Conservation (phyloP, 1,140 invertebrate genomes). For the Dryas iulia region DNA sequence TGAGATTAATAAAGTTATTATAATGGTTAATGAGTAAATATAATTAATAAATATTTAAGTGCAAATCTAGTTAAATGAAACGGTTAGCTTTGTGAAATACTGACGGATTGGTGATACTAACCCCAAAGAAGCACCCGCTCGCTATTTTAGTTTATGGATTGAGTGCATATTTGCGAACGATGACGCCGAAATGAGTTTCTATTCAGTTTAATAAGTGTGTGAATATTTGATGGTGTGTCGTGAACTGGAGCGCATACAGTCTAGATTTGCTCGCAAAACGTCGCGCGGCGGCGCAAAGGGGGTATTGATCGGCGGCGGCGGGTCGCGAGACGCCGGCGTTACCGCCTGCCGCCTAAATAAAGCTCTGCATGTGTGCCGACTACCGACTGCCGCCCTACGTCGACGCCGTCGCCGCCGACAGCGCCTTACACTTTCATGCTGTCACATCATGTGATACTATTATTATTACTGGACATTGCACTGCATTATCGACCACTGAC, state of each 20-base stretch:
- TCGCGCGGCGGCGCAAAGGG: slow-evolving; percentile 73
- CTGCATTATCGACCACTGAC: not conserved
- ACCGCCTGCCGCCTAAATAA: slow-evolving; percentile 75
- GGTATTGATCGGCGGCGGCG: slow-evolving; percentile 75
- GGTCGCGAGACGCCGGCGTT: slow-evolving; percentile 73
- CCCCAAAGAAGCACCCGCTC: not conserved
- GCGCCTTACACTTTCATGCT: slow-evolving; percentile 41
- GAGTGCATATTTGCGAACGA: slow-evolving; percentile 22
- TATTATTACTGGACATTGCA: slow-evolving; percentile 7
- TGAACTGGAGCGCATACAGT: slow-evolving; percentile 67
- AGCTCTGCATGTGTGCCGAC: slow-evolving; percentile 71
- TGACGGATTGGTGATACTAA: not conserved
- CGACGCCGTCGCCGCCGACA: slow-evolving; percentile 45
- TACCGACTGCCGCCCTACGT: slow-evolving; percentile 69
- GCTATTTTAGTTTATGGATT: slow-evolving; percentile 4
- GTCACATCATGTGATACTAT: slow-evolving; percentile 25
- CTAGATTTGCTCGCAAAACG: slow-evolving; percentile 63
- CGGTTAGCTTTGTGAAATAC: not conserved
- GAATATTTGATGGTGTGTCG: slow-evolving; percentile 77
- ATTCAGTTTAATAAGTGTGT: slow-evolving; percentile 69
- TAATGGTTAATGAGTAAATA: not conserved
- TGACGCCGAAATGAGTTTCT: slow-evolving; percentile 47
- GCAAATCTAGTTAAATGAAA: not conserved
- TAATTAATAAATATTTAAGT: not conserved
- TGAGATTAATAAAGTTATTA: not conserved